Evolutionary conservation across 1,140 invertebrate species (phyloP).

Genomic region (Drosophila arawakana): DNA sequence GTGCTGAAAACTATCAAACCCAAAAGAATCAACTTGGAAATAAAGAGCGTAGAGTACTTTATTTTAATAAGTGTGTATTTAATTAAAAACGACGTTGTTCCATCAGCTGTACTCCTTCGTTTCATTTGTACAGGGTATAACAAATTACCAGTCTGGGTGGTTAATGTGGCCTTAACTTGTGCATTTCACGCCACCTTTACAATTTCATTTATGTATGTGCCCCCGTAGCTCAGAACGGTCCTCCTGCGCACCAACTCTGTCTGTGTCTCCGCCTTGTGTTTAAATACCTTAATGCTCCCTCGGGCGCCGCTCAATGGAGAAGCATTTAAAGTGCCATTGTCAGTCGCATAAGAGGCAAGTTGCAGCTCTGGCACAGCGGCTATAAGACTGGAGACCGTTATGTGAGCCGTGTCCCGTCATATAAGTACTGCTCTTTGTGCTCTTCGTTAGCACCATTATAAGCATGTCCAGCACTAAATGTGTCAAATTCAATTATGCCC

Average conservation of each 20-base stretch:
- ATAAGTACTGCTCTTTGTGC: constrained; percentile 13
- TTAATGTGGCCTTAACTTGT: constrained; percentile 17
- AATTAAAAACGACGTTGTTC: too few species aligned
- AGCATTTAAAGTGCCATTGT: constrained; percentile 44
- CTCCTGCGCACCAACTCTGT: background rate
- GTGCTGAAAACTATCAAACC: too few species aligned
- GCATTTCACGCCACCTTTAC: constrained; percentile 24
- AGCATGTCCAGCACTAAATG: constrained; percentile 17
- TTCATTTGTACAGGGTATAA: background rate
- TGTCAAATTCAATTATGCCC: constrained; percentile 18
- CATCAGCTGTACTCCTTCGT: background rate
- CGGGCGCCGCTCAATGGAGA: constrained; percentile 20
- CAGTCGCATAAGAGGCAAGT: constrained; percentile 23
- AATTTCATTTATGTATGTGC: constrained; percentile 27
- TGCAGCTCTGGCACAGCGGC: constrained; percentile 19
- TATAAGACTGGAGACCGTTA: constrained; percentile 9
- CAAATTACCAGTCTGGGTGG: background rate
- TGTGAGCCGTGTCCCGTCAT: background rate
- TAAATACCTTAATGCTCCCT: constrained; percentile 45
- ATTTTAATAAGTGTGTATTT: too few species aligned
- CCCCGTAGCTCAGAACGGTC: background rate
- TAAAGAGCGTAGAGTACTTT: too few species aligned
- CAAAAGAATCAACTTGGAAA: too few species aligned
- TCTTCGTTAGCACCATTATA: constrained; percentile 9
- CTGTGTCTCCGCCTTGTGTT: background rate